phyloP scores from a whole-genome alignment of 2,888 invertebrate species.

The Pachycephus smyrnensis region DNA sequence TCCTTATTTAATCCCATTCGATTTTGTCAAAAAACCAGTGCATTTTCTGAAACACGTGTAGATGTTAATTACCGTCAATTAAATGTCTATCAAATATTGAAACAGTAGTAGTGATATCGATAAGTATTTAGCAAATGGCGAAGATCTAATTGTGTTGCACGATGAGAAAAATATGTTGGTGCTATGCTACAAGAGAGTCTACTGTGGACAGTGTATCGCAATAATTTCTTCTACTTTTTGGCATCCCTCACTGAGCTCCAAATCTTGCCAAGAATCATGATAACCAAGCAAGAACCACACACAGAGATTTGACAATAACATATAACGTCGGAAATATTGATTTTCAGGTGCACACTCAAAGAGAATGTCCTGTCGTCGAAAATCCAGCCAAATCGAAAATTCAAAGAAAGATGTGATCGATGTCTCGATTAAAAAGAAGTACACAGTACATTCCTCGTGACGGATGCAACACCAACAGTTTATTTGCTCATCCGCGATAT shows the following conservation, averaged over 20 bases:
- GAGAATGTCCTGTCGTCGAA: not conserved
- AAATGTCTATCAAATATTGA: not conserved
- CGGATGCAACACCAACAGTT: not conserved
- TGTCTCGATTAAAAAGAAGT: not conserved
- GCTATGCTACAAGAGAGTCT: not conserved
- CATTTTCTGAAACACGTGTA: not conserved
- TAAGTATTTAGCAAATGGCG: not conserved
- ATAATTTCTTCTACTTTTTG: not conserved
- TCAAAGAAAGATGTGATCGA: constrained; percentile 12
- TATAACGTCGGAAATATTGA: not conserved
- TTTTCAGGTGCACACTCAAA: not conserved
- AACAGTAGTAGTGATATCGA: not conserved
- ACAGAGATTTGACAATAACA: not conserved
- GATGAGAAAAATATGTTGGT: not conserved
- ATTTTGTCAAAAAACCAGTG: not conserved
- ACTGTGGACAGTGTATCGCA: not conserved
- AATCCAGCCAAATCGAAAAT: constrained; percentile 6
- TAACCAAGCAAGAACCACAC: not conserved
- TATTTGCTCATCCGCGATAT: not conserved
- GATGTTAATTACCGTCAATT: not conserved
- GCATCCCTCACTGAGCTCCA: not conserved
- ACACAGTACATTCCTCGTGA: not conserved
- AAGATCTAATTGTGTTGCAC: not conserved
- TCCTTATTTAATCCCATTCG: not conserved
- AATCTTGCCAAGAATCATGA: not conserved